Conservation (phyloP, 2,888 invertebrate genomes). For the Zelleria hepariella region DNA sequence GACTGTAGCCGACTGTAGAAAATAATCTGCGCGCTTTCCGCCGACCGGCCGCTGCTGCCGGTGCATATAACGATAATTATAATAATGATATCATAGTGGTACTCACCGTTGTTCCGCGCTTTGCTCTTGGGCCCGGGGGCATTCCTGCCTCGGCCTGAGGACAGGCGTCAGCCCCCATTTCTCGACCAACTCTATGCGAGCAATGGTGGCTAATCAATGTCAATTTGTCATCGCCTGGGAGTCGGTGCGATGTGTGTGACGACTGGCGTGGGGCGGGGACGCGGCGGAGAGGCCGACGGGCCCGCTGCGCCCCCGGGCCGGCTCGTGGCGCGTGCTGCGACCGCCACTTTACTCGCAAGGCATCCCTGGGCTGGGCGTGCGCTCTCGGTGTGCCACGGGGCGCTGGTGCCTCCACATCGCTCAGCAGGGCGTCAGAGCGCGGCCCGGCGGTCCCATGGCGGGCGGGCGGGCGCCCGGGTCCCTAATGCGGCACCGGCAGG, state of each 20-base stretch:
- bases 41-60: neutral
- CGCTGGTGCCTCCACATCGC: neutral
- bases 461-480: neutral
- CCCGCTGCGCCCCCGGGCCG: constrained; percentile 62
- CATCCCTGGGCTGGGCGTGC: constrained; percentile 28
- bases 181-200: constrained; percentile 97
- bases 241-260: constrained; percentile 33
- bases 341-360: constrained; percentile 46
- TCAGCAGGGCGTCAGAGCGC: constrained; percentile 20
- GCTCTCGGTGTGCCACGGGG: constrained; percentile 21
- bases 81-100: neutral
- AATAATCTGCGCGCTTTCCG: neutral
- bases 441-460: constrained; percentile 6
- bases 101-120: constrained; percentile 80
- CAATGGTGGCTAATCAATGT: constrained; percentile 88
- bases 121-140: constrained; percentile 84
- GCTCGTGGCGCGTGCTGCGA: constrained; percentile 41
- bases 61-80: neutral
- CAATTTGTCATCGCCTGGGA: constrained; percentile 65
- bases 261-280: constrained; percentile 44
- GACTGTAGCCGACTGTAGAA: no score
- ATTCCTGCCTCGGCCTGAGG: constrained; percentile 96
- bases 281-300: constrained; percentile 52
- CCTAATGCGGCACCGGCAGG: neutral
- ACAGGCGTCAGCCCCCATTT: constrained; percentile 99